Evolutionary conservation across 1,140 invertebrate species (phyloP).

Genomic region (Lepidurus apus): DNA sequence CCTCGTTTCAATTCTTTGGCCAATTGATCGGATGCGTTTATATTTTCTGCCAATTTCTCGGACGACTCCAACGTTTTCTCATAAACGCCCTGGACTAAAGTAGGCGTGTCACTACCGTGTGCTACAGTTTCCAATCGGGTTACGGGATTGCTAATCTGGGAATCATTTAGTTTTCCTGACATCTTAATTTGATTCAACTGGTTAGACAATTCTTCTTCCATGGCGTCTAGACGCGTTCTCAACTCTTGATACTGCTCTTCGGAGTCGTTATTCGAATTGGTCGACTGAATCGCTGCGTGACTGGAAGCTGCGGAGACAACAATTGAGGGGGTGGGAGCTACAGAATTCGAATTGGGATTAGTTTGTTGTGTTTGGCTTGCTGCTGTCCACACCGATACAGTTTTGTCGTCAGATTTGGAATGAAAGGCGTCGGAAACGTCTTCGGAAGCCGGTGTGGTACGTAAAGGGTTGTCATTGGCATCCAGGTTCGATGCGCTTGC

Average conservation of each 20-base stretch:
- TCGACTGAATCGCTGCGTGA: background rate
- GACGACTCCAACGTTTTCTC: constrained; percentile 65
- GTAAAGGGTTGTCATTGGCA: constrained; percentile 2
- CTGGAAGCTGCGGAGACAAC: background rate
- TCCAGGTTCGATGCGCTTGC: background rate
- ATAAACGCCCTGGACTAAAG: constrained; percentile 48
- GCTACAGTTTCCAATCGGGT: background rate
- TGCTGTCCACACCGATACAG: background rate
- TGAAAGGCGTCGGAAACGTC: background rate
- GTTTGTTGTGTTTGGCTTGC: background rate
- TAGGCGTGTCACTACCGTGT: background rate
- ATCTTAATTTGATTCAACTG: background rate
- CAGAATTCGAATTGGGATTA: background rate
- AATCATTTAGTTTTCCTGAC: background rate
- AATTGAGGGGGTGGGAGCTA: background rate
- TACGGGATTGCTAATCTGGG: background rate
- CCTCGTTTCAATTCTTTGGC: constrained; percentile 62
- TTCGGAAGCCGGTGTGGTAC: background rate
- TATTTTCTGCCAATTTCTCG: constrained; percentile 51
- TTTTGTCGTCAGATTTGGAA: background rate
- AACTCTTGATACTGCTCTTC: constrained; percentile 6
- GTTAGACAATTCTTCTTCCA: constrained; percentile 4
- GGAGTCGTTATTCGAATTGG: background rate
- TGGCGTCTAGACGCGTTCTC: background rate
- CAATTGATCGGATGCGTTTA: constrained; percentile 59